Percentiles rank a stretch among this genome's conserved stretches.
These are phyloP conservation scores for Thermophis baileyi DNA, from an alignment of 2,113 vertebrate genomes.

Conservation along the genomic window DNA sequence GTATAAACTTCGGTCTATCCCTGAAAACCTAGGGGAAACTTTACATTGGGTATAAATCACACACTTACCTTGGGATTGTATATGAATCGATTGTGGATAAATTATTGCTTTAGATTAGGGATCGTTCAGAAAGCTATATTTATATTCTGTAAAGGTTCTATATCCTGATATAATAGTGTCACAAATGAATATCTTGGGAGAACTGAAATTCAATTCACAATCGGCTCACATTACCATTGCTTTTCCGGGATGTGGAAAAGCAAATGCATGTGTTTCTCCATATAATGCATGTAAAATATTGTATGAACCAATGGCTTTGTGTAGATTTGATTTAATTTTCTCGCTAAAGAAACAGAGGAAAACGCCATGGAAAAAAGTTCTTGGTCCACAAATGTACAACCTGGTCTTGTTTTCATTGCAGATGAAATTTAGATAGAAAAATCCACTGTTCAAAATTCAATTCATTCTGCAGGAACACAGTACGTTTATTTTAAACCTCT, in stretches of 20 bases:
- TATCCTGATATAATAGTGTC: neutral
- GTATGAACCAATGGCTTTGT: neutral
- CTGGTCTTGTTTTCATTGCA: neutral
- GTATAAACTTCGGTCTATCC: constrained; percentile 24
- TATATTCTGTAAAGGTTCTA: neutral
- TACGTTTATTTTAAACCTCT: constrained; percentile 2
- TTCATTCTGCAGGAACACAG: neutral
- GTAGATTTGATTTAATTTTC: neutral
- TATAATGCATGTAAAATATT: neutral
- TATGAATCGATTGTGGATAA: constrained; percentile 78
- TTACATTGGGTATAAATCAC: constrained; percentile 78
- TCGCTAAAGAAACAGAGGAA: neutral
- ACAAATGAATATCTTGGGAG: neutral
- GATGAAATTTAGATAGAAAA: neutral
- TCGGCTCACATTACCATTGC: neutral
- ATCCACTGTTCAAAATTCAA: neutral
- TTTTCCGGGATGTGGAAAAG: neutral
- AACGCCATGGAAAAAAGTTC: too few relatives aligned
- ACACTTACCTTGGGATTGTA: neutral
- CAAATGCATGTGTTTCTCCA: neutral
- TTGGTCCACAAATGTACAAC: neutral
- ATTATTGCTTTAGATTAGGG: neutral
- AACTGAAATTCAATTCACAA: neutral
- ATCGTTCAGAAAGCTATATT: neutral
- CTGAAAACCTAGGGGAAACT: neutral